Base-by-base conservation (phyloP, 2,797 vertebrate species). In the Sylvilagus floridanus region DNA sequence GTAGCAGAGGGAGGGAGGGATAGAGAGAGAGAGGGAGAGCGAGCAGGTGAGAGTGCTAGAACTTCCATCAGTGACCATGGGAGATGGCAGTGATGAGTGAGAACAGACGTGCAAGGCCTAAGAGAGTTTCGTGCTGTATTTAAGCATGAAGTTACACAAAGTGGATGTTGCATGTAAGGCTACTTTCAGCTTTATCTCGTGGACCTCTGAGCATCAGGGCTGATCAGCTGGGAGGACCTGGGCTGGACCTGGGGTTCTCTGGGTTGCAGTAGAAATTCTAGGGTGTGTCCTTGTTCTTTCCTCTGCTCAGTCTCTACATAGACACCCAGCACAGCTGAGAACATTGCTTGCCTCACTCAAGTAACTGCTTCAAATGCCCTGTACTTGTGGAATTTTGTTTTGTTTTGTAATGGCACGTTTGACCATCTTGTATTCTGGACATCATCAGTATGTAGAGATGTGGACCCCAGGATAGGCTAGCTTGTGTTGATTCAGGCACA, bases 361-460 rank as follows among this genome's bases (percentile, higher is more conserved):
- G 57, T 32, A 81, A 52, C 52, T 72, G 65, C 3, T 68, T 79
- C 35, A 35, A n/a, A 16, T 84, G 30, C 60, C 84, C 60, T 93
- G 26, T 88, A 12, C 21, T 60, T 42, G 21, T 84, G 22, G 28
- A 50, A 63, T 93, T 86, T 79, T 66, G 10, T 84, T 76, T 32
- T 83, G 42, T 62, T 95, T 68, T 66, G 22, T 63, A 79, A 86
- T 52, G 7, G 10, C 32, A 79, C 28, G 26, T 86, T 93, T 89
- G 54, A 86, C 17, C 78, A 7, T 62, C 52, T 24, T 26, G 4
- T 73, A 28, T 50, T 84, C 11, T 52, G 60, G 52, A 90, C 62
- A 84, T 57, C 52, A 57, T 81, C 21, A 69, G 62, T 21, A 65
- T 28, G 14, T 8, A 3, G 24, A 88, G 91, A 81, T 75, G 77